phyloP scores from a whole-genome alignment of 2,797 vertebrate genomes.

The Anomalospiza imberbis region DNA sequence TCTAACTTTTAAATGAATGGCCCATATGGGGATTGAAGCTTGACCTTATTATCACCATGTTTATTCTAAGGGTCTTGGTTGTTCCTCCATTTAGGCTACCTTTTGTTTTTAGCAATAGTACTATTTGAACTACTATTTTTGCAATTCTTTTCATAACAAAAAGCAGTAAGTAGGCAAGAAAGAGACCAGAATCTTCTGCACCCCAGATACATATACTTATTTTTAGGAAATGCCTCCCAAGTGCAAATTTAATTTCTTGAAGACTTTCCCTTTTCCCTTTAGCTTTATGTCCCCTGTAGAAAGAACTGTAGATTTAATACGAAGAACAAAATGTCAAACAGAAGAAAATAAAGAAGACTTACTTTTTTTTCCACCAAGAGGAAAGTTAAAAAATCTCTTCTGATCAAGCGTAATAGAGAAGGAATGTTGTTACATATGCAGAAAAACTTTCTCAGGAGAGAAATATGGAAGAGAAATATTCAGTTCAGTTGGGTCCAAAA shows the following conservation, averaged over 20 bases:
- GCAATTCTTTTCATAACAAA: background rate
- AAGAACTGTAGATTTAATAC: conserved; percentile 49
- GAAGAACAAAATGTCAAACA: conserved; percentile 51
- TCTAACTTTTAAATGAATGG: background rate
- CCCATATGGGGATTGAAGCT: background rate
- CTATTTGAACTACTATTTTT: background rate
- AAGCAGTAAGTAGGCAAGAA: background rate
- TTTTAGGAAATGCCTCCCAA: background rate
- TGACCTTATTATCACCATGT: background rate
- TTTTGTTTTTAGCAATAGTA: background rate
- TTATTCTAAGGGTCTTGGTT: background rate
- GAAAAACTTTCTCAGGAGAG: conserved; percentile 52
- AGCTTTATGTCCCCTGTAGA: conserved; percentile 33
- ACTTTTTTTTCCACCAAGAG: conserved; percentile 65
- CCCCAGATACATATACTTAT: background rate
- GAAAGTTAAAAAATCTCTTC: conserved; percentile 64
- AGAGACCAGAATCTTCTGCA: background rate
- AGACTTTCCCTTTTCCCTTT: conserved; percentile 1
- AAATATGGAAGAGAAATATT: conserved; percentile 50
- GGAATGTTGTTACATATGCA: conserved; percentile 39
- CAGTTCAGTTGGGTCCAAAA: conserved; percentile 38
- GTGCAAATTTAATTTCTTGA: background rate
- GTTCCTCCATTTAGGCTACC: background rate
- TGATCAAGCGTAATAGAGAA: conserved; percentile 58
- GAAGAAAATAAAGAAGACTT: conserved; percentile 63